Conservation (phyloP, 2,113 vertebrate genomes). For the Cochlearius cochlearius region DNA sequence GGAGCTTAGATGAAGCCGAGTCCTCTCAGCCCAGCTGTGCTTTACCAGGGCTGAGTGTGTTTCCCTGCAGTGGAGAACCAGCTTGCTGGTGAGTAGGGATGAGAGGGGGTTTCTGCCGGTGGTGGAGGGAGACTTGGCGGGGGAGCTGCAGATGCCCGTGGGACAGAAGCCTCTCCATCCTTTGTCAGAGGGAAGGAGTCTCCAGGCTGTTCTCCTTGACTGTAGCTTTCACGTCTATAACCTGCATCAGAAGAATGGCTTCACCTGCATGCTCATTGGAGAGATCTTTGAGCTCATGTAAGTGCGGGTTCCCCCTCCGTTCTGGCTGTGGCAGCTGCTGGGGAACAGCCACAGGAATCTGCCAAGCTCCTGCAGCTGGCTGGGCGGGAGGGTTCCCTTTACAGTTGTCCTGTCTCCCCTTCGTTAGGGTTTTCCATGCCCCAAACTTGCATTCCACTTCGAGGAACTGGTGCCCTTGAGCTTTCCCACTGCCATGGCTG, state of each 20-base stretch:
- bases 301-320: slow-evolving; percentile 41
- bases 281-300: slow-evolving; percentile 98
- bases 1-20: neutral
- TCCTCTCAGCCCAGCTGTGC: neutral
- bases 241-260: slow-evolving; percentile 98
- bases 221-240: slow-evolving; percentile 87
- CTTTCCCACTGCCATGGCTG: neutral
- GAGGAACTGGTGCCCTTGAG: neutral
- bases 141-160: neutral
- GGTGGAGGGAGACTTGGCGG: neutral
- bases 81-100: neutral
- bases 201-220: slow-evolving; percentile 51
- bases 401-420: neutral
- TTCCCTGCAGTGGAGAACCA: neutral
- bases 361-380: neutral
- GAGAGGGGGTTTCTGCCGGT: neutral
- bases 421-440: neutral
- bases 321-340: neutral
- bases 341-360: neutral
- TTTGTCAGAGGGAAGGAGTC: neutral
- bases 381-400: neutral
- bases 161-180: neutral
- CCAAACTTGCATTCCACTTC: neutral
- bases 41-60: neutral
- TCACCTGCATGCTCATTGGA: slow-evolving; percentile 95